These are phyloP conservation scores for Narcine bancroftii DNA, from an alignment of 2,113 vertebrate genomes.

Conservation along the genomic window DNA sequence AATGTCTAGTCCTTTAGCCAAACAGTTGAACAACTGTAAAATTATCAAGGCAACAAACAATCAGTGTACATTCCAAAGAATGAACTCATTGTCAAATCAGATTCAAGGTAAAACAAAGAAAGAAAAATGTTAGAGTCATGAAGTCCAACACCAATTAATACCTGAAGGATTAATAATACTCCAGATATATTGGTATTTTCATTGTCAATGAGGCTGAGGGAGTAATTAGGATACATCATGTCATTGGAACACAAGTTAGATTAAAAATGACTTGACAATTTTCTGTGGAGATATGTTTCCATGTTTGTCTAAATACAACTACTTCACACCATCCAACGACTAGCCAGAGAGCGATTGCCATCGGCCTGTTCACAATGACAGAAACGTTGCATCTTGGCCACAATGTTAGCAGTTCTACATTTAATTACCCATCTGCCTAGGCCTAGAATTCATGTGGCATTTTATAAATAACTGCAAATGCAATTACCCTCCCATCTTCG, in stretches of 20 bases:
- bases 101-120: neutral
- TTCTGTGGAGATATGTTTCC: neutral
- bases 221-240: neutral
- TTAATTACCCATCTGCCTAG: neutral
- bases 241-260: neutral
- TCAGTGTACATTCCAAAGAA: neutral
- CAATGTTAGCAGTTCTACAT: neutral
- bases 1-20: too few species aligned
- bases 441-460: neutral
- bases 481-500: too few species aligned
- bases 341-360: neutral
- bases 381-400: neutral
- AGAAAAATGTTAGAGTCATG: too few species aligned
- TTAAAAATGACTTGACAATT: neutral
- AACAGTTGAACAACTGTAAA: too few species aligned
- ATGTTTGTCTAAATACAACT: neutral
- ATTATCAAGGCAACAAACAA: neutral
- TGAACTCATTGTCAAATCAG: neutral
- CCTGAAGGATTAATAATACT: neutral
- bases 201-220: neutral
- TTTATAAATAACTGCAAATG: neutral
- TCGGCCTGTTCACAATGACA: neutral
- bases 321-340: neutral
- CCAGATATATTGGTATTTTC: neutral
- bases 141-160: neutral